phyloP scores from a whole-genome alignment of 1,140 invertebrate genomes.

The Uloborus diversus region DNA sequence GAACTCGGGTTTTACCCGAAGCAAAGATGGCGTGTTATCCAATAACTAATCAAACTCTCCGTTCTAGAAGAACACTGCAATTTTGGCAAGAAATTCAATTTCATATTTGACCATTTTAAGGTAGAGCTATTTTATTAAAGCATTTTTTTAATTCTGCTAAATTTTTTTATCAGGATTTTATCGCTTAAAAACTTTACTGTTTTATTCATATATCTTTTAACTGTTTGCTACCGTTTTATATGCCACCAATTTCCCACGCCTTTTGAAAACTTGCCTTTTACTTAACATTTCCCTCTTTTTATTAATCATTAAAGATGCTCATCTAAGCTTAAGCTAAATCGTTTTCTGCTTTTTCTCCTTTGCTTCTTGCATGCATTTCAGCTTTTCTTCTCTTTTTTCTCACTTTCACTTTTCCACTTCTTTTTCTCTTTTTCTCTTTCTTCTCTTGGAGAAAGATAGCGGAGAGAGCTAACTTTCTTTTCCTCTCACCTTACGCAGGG shows the following conservation, averaged over 20 bases:
- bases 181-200: neutral
- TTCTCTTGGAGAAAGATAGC: neutral
- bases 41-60: conserved; percentile 43
- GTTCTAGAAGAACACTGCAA: conserved; percentile 44
- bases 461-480: conserved; percentile 24
- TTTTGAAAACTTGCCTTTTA: neutral
- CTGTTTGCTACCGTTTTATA: conserved; percentile 1
- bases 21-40: neutral
- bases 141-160: neutral
- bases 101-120: conserved; percentile 55
- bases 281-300: neutral
- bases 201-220: neutral
- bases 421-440: neutral
- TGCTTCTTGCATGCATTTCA: neutral
- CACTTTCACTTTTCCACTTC: neutral
- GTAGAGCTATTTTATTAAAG: conserved; percentile 49
- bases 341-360: neutral
- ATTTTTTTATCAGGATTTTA: neutral
- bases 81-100: conserved; percentile 46
- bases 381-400: neutral
- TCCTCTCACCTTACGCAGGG: conserved; percentile 73
- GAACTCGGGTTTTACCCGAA: conserved; percentile 52
- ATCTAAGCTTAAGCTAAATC: too few species aligned
- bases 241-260: neutral
- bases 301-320: too few species aligned